Percentiles rank a stretch among this genome's conserved stretches.
phyloP scores from a whole-genome alignment of 92 coral and sea anemone genomes.

The Umimayanthus chanpuru region DNA sequence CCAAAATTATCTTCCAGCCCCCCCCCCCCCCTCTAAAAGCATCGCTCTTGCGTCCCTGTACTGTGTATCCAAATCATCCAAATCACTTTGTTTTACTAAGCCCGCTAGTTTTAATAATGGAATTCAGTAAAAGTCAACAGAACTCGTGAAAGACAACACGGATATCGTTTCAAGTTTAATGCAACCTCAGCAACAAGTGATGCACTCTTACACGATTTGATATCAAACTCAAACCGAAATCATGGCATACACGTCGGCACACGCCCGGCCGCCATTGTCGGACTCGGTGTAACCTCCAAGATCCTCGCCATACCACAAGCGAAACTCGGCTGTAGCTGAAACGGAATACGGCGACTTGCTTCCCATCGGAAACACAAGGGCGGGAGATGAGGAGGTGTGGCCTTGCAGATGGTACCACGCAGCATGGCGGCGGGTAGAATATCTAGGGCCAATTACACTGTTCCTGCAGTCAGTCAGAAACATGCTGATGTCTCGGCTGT shows the following conservation, averaged over 20 bases:
- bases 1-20: too few species aligned
- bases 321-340: not conserved
- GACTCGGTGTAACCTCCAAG: not conserved
- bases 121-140: too few species aligned
- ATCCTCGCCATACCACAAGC: conserved; percentile 32
- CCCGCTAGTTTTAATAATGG: too few species aligned
- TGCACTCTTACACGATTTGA: not conserved
- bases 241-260: conserved; percentile 24
- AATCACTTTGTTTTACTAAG: too few species aligned
- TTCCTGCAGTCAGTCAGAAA: conserved; percentile 9
- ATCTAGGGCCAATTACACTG: not conserved
- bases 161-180: too few species aligned
- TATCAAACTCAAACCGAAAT: not conserved
- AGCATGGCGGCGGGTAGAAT: not conserved
- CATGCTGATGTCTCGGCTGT: not conserved
- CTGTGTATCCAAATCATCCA: too few species aligned
- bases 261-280: conserved; percentile 9
- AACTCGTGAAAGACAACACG: too few species aligned
- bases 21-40: too few species aligned
- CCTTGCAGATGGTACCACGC: not conserved
- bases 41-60: too few species aligned
- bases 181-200: too few species aligned
- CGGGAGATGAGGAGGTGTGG: not conserved
- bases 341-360: not conserved
- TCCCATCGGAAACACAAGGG: not conserved